Evolutionary conservation across 2,113 vertebrate species (phyloP), one percentile per base, ranked within the genome.

Genomic region (Vulpes vulpes): DNA sequence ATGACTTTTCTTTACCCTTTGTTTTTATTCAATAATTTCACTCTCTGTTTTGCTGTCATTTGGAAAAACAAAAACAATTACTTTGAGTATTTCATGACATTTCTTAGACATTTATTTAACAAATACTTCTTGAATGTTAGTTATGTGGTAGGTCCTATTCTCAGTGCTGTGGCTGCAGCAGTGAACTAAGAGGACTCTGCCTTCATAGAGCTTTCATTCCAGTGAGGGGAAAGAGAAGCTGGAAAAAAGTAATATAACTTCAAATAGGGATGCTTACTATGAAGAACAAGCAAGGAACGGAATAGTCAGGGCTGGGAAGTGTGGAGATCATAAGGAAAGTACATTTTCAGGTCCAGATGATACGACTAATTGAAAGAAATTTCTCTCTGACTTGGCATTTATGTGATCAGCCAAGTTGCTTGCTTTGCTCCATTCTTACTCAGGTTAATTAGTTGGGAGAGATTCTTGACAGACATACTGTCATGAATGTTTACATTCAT

Each of bases 401-500:
- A 38, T 20, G 23, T 60, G 35, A 64, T 76, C 27, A 94, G 30
- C 25, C 25, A 15, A 59, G 57, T 9, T 96, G 25, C 32, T 64
- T 57, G 59, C 73, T 65, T 92, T 57, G 14, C 5, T 62, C 25
- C 30, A 5, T 55, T 19, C 32, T 73, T 79, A 83, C 20, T 30
- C 53, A 59, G 55, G 11, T 85, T 81, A 93, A 79, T 82, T 81
- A 82, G 22, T 43, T 76, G 35, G 43, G 20, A 94, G 87, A 94
- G n/a, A 57, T 57, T 92, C 67, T 62, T 83, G 19, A 92, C 17
- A 79, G 27, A 80, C 64, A 12, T 80, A 53, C 8, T 9, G 14
- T 27, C 71, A 2, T 51, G 19, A 71, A 76, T 95, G 59, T 89
- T 97, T 86, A 8, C 25, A 35, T 93, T 89, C 11, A 67, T 73